Percentiles rank a stretch among this genome's conserved stretches.
These are phyloP conservation scores for Halichondria panicea DNA, from an alignment of 37 sponge, comb jelly and placozoan species.

Conservation along the genomic window DNA sequence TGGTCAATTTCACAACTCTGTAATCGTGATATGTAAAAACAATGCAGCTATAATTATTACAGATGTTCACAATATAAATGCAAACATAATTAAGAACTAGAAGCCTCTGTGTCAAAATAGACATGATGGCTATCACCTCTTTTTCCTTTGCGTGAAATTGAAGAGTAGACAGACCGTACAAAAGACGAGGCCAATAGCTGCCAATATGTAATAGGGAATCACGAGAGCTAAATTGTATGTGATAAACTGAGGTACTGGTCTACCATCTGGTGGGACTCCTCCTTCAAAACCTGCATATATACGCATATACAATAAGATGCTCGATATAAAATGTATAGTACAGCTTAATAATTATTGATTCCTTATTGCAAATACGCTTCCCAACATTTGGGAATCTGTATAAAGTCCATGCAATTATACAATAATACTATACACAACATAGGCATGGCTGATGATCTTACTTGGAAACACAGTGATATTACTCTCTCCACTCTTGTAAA, in stretches of 20 bases:
- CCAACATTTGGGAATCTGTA: too few relatives aligned
- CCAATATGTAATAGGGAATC: background rate
- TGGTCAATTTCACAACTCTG: background rate
- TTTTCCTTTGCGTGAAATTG: conserved; percentile 17
- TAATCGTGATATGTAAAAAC: background rate
- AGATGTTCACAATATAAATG: background rate
- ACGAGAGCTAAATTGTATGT: background rate
- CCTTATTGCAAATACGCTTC: too few relatives aligned
- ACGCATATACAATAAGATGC: too few relatives aligned
- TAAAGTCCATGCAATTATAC: too few relatives aligned
- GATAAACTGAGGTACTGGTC: background rate
- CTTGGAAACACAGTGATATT: conserved; percentile 17
- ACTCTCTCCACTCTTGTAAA: background rate
- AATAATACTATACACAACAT: too few relatives aligned
- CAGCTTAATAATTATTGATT: too few relatives aligned
- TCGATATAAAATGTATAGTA: too few relatives aligned
- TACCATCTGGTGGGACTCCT: conserved; percentile 42
- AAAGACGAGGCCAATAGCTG: conserved; percentile 1
- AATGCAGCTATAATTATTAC: background rate
- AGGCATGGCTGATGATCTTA: too few relatives aligned
- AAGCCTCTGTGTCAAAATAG: too few relatives aligned
- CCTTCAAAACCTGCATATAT: too few relatives aligned
- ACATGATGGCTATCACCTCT: too few relatives aligned
- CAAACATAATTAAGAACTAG: too few relatives aligned
- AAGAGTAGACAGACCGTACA: conserved; percentile 2